Evolutionary conservation across 2,113 vertebrate genomes (phyloP).

Genomic region (Recurvirostra avosetta): DNA sequence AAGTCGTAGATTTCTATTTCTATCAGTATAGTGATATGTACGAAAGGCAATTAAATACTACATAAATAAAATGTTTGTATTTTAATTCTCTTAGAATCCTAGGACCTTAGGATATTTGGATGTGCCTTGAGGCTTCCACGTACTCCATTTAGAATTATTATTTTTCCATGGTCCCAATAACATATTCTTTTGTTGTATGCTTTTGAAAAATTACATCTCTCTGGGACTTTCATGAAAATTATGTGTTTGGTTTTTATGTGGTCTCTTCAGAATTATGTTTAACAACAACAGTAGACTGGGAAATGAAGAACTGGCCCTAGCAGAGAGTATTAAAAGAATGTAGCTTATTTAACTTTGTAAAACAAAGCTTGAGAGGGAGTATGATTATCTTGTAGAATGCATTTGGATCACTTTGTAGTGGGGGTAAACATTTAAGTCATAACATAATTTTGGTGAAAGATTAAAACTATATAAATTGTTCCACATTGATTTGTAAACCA

Average conservation of each 20-base stretch:
- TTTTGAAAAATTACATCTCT: background rate
- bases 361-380: background rate
- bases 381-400: background rate
- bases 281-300: background rate
- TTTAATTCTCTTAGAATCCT: background rate
- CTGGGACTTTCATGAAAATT: background rate
- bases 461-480: background rate
- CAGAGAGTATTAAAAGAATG: background rate
- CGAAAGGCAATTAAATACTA: background rate
- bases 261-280: background rate
- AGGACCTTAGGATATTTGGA: background rate
- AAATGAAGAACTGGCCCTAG: background rate
- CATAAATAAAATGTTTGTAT: background rate
- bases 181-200: background rate
- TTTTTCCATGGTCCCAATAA: background rate
- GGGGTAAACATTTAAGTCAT: background rate
- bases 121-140: background rate
- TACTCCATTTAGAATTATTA: background rate
- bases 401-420: background rate
- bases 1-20: background rate
- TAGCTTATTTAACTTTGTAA: background rate
- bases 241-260: background rate
- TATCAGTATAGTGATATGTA: background rate
- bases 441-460: background rate
- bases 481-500: background rate